Evolutionary conservation across 35 echinoderm and acorn worm species (phyloP).

Genomic region (Apostichopus californicus): DNA sequence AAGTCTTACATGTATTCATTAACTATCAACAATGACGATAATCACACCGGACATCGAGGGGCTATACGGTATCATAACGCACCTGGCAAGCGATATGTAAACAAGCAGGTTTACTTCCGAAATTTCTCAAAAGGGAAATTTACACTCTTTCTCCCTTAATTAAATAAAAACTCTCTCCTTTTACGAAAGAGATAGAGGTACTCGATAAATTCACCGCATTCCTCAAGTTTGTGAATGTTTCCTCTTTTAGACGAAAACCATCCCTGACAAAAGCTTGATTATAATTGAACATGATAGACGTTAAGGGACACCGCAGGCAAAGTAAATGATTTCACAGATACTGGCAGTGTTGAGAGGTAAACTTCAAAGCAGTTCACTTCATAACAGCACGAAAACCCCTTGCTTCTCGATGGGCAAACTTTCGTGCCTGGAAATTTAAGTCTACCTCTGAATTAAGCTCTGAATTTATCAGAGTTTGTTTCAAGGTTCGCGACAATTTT

Average conservation of each 20-base stretch:
- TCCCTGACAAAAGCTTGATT: background rate
- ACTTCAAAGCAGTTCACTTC: background rate
- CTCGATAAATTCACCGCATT: background rate
- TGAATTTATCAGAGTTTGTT: constrained; percentile 6
- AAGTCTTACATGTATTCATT: no score
- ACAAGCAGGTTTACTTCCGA: no score
- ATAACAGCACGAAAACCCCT: background rate
- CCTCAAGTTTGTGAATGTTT: background rate
- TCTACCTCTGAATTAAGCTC: background rate
- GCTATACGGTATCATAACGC: no score
- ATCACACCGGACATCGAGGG: no score
- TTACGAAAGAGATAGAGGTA: background rate
- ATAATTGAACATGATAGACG: background rate
- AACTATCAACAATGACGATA: no score
- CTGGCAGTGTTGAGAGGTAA: background rate
- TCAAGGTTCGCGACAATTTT: background rate
- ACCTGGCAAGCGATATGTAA: no score
- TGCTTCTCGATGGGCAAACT: background rate
- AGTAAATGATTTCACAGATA: constrained; percentile 2
- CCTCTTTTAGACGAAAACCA: background rate
- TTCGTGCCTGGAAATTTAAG: background rate
- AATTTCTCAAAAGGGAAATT: no score
- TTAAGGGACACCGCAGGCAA: constrained; percentile 8
- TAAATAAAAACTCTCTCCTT: background rate
- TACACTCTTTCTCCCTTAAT: no score